phyloP scores from a whole-genome alignment of 2,113 vertebrate species.

The Nibea coibor region DNA sequence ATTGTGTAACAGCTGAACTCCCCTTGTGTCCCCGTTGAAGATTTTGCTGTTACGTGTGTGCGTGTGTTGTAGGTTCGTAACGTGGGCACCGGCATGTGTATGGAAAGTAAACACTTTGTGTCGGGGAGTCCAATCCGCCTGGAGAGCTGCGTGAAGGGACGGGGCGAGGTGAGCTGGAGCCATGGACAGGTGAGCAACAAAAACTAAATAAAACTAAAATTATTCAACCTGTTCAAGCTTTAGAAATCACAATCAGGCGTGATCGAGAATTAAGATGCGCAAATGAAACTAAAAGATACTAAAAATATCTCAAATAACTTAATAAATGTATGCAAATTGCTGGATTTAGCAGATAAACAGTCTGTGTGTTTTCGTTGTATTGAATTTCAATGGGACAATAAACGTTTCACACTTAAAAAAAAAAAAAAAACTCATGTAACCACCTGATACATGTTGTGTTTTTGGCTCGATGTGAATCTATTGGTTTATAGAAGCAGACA shows the following conservation, averaged over 20 bases:
- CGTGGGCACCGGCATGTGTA: conserved; percentile 87
- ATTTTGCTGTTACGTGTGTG: not conserved
- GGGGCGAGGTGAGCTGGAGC: conserved; percentile 89
- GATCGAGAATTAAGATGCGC: too few species aligned
- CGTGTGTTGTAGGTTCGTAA: conserved; percentile 87
- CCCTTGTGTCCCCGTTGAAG: not conserved
- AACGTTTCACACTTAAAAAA: too few species aligned
- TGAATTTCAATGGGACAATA: too few species aligned
- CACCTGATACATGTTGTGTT: not conserved
- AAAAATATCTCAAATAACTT: not conserved
- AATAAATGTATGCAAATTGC: not conserved
- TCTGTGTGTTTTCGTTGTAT: too few species aligned
- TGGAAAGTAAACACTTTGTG: conserved; percentile 91
- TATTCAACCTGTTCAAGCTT: not conserved
- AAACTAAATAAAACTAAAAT: not conserved
- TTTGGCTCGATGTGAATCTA: not conserved
- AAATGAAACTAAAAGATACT: not conserved
- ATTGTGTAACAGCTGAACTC: not conserved
- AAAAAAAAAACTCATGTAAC: not conserved
- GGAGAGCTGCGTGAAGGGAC: conserved; percentile 90
- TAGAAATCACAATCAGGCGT: not conserved
- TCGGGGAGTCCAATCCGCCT: conserved; percentile 90
- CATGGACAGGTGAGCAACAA: conserved; percentile 89
- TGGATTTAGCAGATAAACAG: too few species aligned
- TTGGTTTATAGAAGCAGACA: not conserved